Conservation (phyloP, 64 coral and sea anemone species). For the Hydrozoanthus tunicans region DNA sequence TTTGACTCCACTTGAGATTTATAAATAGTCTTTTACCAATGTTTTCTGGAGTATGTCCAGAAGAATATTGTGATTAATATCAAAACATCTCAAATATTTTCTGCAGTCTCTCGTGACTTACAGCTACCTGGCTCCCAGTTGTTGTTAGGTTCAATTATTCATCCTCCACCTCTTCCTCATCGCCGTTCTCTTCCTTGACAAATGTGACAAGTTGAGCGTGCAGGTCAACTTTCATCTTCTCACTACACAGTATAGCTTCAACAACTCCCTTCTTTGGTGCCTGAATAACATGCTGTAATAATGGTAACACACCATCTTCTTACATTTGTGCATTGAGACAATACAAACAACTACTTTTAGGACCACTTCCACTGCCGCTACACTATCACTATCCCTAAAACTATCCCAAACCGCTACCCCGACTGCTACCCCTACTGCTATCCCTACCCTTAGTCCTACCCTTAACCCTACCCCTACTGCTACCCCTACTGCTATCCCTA, state of each 20-base stretch:
- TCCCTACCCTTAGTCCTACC: not conserved
- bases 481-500: too few relatives aligned
- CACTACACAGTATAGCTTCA: constrained; percentile 66
- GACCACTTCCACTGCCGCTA: not conserved
- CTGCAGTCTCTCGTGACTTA: too few relatives aligned
- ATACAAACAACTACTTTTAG: not conserved
- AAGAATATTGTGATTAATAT: too few relatives aligned
- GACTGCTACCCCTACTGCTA: too few relatives aligned
- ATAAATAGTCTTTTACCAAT: too few relatives aligned
- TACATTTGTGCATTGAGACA: too few relatives aligned
- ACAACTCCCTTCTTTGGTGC: constrained; percentile 89
- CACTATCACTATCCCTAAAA: not conserved
- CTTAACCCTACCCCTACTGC: not conserved
- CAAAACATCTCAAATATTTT: too few relatives aligned
- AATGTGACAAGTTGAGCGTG: constrained; percentile 83
- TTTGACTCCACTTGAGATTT: too few relatives aligned
- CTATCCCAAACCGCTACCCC: too few relatives aligned
- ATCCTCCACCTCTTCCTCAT: constrained; percentile 51
- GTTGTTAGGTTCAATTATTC: too few relatives aligned
- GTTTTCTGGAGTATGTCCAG: too few relatives aligned
- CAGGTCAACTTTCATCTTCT: constrained; percentile 72
- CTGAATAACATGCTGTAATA: constrained; percentile 80
- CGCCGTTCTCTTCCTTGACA: constrained; percentile 53
- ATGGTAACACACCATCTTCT: not conserved
- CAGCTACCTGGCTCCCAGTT: too few relatives aligned